phyloP scores from a whole-genome alignment of 2,888 invertebrate genomes.

The Torymus aiolomorphi region DNA sequence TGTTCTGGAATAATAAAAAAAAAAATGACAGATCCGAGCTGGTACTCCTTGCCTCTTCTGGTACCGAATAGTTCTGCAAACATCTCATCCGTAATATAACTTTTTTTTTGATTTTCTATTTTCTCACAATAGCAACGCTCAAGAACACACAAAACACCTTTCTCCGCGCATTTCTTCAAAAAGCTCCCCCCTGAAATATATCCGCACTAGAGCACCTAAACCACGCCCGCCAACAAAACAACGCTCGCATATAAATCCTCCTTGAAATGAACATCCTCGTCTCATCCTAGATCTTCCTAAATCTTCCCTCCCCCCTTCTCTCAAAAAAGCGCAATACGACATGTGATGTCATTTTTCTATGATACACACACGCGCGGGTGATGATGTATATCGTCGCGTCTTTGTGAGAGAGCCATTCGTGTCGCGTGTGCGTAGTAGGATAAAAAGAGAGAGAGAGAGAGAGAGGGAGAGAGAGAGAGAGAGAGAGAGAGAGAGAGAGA shows the following conservation, averaged over 20 bases:
- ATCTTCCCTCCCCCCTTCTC: background rate
- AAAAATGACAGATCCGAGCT: too few species aligned
- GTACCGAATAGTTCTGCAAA: too few species aligned
- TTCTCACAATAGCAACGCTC: too few species aligned
- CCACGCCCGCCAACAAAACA: background rate
- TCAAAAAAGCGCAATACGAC: background rate
- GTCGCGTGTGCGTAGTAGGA: background rate
- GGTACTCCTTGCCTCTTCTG: too few species aligned
- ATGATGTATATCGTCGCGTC: background rate
- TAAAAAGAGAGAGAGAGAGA: background rate
- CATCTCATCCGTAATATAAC: too few species aligned
- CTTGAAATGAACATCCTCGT: slow-evolving; percentile 13
- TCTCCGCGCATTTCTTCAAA: background rate
- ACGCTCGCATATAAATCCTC: background rate
- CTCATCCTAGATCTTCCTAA: slow-evolving; percentile 9
- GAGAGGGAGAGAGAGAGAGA: background rate
- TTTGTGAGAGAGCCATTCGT: background rate
- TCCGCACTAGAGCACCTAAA: background rate
- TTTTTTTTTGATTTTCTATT: too few species aligned
- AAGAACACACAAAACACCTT: too few species aligned
- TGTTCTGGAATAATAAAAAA: too few species aligned
- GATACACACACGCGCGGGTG: background rate
- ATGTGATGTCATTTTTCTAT: background rate
- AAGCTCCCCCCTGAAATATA: background rate
- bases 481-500: background rate